Evolutionary conservation across 2,113 vertebrate species (phyloP), one percentile per base, ranked within the genome.

Genomic region (Mesocricetus auratus): DNA sequence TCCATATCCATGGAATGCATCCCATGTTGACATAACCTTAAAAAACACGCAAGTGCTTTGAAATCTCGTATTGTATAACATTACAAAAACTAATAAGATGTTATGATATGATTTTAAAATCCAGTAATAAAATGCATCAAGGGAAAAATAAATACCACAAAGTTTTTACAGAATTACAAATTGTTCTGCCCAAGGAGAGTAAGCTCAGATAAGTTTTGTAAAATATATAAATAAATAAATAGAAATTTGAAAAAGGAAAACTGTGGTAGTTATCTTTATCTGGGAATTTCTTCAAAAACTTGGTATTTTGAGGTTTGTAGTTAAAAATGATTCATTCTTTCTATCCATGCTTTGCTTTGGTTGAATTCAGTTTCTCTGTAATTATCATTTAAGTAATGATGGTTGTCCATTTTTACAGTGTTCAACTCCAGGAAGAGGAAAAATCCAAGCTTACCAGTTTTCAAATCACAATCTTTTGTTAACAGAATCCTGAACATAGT

Each of bases 231-330:
- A 82, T 69, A 83, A 62, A 62, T 62, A 62, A 83, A 42, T 60
- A 73, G 87, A 86, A 21, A 60, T 21, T 68, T 21, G 56, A 89
- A 91, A 36, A 87, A 73, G 58, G 71, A 42, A 94, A 93, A 68
- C n/a, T 11, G 29, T 66, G 26, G 42, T 71, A 82, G 96, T 96
- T 94, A 94, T 77, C 66, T 94, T 91, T 96, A 93, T 92, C 81
- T 96, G 91, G 71, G 22, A 93, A 96, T 89, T 97, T 96, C 86
- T 91, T 97, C 90, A 96, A 96, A 88, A 39, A 56, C 11, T 87
- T 90, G 36, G 36, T 62, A 95, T 71, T 89, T 90, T 45, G 9
- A 33, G 79, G 62, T 89, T 90, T 98, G 81, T 94, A 66, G 89
- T 94, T 39, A 31, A 77, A 86, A 92, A 86, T 93, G 77, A 94